Evolutionary conservation across 2,113 vertebrate genomes (phyloP), one percentile per base, ranked within the genome.

Genomic region (Cochlearius cochlearius): DNA sequence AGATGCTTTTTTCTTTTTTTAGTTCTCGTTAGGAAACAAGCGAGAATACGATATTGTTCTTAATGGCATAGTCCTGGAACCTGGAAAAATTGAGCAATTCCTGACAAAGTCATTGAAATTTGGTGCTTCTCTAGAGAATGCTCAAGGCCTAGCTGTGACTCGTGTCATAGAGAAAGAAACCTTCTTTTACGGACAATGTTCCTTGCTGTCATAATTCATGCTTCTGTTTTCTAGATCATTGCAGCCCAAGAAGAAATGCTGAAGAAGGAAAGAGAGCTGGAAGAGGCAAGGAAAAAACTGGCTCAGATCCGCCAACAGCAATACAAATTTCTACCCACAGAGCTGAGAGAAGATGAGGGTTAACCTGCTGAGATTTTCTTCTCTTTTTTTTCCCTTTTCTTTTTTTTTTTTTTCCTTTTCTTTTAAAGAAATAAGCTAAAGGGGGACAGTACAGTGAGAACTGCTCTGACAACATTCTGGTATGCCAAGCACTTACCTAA

Each of bases 221-320:
- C 30, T 92, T 91, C 58, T 75, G 80, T 82, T 79, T 94, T 85
- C 76, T 94, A 99, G 99, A 99, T 99, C 97, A 99, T 99, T 18
- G 99, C 99, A 1, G 99, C 99, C 74, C 99, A 99, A 97, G 99
- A 99, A 95, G 99, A 99, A 98, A 99, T 99, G 99, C 98, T 99
- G 80, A 99, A 99, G 97, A 99, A 99, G 94, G 99, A 99, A 73
- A 98, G 99, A 39, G 99, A 99, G 95, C 97, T 99, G 92, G 99
- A 99, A 97, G 99, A 99, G 93, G 99, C 99, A 10, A 98, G 99
- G 74, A 99, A 99, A 97, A 99, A 99, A 80, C 98, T 99, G 95
- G 99, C 99, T 86, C 99, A 99, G 97, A 99, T 99, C 94, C 99
- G 99, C 94, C 99, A 99, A 97, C 99, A 99, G 98, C 99, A 99